These are phyloP conservation scores for Synergus umbraculus DNA, from an alignment of 2,888 invertebrate species.

Conservation along the genomic window DNA sequence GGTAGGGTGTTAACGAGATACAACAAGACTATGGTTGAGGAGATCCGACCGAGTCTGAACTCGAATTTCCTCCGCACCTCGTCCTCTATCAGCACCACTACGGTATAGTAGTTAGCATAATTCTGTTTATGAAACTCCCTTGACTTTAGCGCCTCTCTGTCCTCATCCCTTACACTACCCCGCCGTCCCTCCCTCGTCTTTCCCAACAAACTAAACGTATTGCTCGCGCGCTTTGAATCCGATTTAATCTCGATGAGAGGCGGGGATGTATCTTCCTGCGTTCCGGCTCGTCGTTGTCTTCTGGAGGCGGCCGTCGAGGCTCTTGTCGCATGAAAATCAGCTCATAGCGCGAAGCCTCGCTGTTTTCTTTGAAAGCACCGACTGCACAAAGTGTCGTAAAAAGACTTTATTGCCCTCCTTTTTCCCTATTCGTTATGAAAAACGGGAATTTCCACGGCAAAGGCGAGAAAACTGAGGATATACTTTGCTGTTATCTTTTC, in stretches of 20 bases:
- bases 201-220: constrained; percentile 58
- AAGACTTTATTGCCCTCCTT: not conserved
- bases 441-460: not conserved
- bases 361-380: constrained; percentile 13
- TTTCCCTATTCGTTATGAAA: not conserved
- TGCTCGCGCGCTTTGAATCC: constrained; percentile 61
- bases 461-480: not conserved
- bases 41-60: constrained; percentile 59
- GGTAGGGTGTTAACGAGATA: constrained; percentile 43
- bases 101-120: constrained; percentile 77
- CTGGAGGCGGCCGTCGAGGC: not conserved
- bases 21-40: constrained; percentile 52
- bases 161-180: constrained; percentile 47
- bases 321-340: constrained; percentile 16
- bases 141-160: constrained; percentile 53
- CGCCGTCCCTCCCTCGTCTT: constrained; percentile 29
- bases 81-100: constrained; percentile 54
- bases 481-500: not conserved
- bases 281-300: not conserved
- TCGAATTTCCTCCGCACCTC: constrained; percentile 60
- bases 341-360: not conserved
- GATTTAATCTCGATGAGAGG: constrained; percentile 62
- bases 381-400: not conserved
- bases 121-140: constrained; percentile 77
- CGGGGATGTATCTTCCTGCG: constrained; percentile 40